Evolutionary conservation across 2,888 invertebrate genomes (phyloP).

Genomic region (Thalpophila matura): DNA sequence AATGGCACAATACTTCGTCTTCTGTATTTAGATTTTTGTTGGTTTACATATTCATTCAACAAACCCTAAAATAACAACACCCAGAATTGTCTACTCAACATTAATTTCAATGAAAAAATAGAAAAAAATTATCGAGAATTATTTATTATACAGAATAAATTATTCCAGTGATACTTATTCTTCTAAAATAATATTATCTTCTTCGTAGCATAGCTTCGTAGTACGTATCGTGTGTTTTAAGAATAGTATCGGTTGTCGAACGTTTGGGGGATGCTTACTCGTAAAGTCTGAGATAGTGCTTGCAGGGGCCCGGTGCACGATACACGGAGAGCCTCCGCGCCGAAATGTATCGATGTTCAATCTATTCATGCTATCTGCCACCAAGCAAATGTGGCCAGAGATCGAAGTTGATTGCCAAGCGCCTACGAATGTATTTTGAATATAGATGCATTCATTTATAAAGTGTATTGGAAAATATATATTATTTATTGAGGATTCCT

Average conservation of each 20-base stretch:
- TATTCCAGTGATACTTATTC: no score
- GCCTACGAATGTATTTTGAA: slow-evolving; percentile 48
- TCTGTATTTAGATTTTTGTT: no score
- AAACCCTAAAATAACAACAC: no score
- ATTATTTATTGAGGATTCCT: slow-evolving; percentile 3
- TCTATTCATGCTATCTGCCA: slow-evolving; percentile 71
- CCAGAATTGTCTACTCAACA: no score
- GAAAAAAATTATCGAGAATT: no score
- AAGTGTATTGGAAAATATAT: slow-evolving; percentile 24
- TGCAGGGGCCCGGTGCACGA: slow-evolving; percentile 26
- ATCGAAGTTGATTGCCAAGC: slow-evolving; percentile 60
- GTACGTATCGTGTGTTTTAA: slow-evolving; percentile 33
- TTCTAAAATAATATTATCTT: not conserved
- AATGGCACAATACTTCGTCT: no score
- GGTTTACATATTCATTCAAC: no score
- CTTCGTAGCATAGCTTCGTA: no score
- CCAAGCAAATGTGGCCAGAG: slow-evolving; percentile 62
- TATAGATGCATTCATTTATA: slow-evolving; percentile 40
- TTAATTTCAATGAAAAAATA: no score
- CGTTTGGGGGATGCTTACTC: slow-evolving; percentile 49
- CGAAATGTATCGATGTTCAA: slow-evolving; percentile 68
- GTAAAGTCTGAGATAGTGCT: slow-evolving; percentile 64
- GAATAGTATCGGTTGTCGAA: slow-evolving; percentile 29
- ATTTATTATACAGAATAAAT: no score
- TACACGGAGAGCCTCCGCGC: slow-evolving; percentile 34